Evolutionary conservation across 2,113 vertebrate species (phyloP).

Genomic region (Lophotis ruficrista): DNA sequence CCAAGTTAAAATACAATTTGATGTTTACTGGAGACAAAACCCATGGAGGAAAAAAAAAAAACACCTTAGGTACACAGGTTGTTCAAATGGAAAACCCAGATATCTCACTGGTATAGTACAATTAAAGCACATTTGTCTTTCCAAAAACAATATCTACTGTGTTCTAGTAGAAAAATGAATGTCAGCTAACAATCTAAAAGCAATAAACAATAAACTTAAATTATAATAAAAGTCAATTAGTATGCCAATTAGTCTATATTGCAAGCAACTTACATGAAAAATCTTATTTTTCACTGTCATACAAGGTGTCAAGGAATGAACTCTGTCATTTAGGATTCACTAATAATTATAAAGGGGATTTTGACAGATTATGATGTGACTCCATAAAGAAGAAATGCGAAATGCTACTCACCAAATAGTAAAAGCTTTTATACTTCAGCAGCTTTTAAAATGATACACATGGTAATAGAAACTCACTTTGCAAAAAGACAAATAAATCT

Average conservation of each 20-base stretch:
- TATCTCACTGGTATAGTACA: constrained; percentile 6
- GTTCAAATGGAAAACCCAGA: not conserved
- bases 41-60: not conserved
- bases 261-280: constrained; percentile 49
- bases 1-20: constrained; percentile 1
- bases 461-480: constrained; percentile 64
- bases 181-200: constrained; percentile 50
- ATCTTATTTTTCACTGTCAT: constrained; percentile 57
- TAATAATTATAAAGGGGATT: constrained; percentile 70
- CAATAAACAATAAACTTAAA: constrained; percentile 63
- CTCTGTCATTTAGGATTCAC: constrained; percentile 56
- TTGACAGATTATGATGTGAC: constrained; percentile 62
- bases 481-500: constrained; percentile 73
- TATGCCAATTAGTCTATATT: constrained; percentile 60
- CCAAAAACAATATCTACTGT: constrained; percentile 17
- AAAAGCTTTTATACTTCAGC: constrained; percentile 68
- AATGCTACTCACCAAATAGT: constrained; percentile 58
- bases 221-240: constrained; percentile 69
- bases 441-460: constrained; percentile 63
- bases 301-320: constrained; percentile 55
- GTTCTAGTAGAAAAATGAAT: constrained; percentile 41
- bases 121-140: constrained; percentile 60
- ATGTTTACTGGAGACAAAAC: constrained; percentile 7
- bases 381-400: constrained; percentile 54
- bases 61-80: not conserved